Evolutionary conservation across 2,113 vertebrate genomes (phyloP), one percentile per base, ranked within the genome.

Genomic region (Haplotaxodon microlepis): DNA sequence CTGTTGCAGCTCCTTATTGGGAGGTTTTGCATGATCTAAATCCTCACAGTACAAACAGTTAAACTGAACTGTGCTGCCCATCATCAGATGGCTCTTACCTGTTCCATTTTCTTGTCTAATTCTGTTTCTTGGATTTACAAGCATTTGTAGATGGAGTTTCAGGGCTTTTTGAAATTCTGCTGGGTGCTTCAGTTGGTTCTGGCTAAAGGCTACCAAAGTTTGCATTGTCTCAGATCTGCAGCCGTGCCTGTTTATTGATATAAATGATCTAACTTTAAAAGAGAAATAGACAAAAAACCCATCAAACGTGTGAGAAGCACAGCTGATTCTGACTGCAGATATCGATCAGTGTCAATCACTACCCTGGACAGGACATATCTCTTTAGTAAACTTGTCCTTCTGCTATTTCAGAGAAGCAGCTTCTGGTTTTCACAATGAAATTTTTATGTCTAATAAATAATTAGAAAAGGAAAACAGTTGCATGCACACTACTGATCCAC

Each of bases 281-380:
- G 3, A 76, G 9, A 69, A 40, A 69, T 40, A 21, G 10, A n/a
- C 9, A 19, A 63, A 63, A 42, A 12, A 1, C 0, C 0, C 27
- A 63, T 36, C 31, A 36, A 13, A n/a, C 2, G 17, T 38, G 38
- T 45, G 40, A 73, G 24, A 45, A 76, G 4, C 21, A 45, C 21
- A 47, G 40, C 24, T 76, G 40, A 31, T 8, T 50, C 9, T 78
- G 27, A 31, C 71, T 0, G 24, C 42, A 29, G 42, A 45, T 29
- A n/a, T 29, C 1, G 5, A 1, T 69, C 34, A 38, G 61, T 69
- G 61, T 69, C 34, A 38, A 38, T 69, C 61, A 47, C 34, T n/a
- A 12, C 9, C 40, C 40, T 19, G 16, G 13, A 12, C 16, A 40
- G 40, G 24, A 76, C 6, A 31, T 0, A 19, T 29, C 42, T 50